Conservation (phyloP, 2,113 vertebrate genomes). For the Chionis minor region DNA sequence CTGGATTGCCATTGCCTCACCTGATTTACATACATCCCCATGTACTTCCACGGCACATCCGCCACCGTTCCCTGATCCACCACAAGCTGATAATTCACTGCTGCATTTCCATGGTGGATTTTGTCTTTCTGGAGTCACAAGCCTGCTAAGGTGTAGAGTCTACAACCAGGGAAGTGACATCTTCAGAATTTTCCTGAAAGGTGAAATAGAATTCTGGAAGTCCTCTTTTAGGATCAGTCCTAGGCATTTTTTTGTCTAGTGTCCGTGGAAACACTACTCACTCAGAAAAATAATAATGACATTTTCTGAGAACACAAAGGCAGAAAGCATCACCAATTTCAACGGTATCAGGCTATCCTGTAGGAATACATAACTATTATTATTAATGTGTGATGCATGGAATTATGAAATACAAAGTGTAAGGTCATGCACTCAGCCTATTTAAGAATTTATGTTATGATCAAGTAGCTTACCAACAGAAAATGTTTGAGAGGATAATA, state of each 20-base stretch:
- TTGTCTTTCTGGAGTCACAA: background rate
- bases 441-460: slow-evolving; percentile 49
- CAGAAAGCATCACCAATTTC: background rate
- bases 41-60: too few relatives aligned
- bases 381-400: background rate
- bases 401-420: slow-evolving; percentile 22
- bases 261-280: background rate
- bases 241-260: fast-evolving
- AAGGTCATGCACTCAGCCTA: slow-evolving; percentile 12
- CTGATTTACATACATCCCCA: background rate
- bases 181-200: background rate
- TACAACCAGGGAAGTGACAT: background rate
- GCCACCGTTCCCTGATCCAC: fast-evolving
- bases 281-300: background rate
- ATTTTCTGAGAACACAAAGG: background rate
- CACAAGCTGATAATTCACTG: background rate
- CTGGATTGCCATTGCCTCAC: background rate
- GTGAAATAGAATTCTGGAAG: background rate
- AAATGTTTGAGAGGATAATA: background rate
- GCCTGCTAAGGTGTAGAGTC: background rate
- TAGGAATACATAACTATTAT: background rate
- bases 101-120: background rate
- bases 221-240: background rate
- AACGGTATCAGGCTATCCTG: background rate
- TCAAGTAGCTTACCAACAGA: background rate